phyloP scores from a whole-genome alignment of 2,797 vertebrate genomes.

The Buphagus erythrorhynchus region DNA sequence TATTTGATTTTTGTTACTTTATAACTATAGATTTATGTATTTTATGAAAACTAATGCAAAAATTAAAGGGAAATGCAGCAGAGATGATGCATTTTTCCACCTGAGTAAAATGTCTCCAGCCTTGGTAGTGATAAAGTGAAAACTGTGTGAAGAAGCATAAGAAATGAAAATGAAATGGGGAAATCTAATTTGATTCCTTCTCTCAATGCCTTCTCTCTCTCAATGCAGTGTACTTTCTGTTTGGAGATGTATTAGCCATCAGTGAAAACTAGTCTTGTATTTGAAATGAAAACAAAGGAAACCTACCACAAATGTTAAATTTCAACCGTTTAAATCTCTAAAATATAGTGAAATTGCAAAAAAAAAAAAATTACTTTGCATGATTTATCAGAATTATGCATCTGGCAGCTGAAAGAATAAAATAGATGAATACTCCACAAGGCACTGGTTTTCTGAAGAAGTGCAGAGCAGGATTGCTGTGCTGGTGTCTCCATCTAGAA shows the following conservation, averaged over 20 bases:
- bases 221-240: neutral
- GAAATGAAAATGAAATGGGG: conserved; percentile 10
- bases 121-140: neutral
- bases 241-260: neutral
- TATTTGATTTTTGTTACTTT: neutral
- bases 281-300: conserved; percentile 38
- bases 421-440: neutral
- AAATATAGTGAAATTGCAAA: conserved; percentile 37
- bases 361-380: neutral
- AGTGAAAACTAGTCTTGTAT: neutral
- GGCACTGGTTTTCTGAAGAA: conserved; percentile 33
- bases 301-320: neutral
- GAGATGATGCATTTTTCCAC: neutral
- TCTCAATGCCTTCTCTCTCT: neutral
- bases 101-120: neutral
- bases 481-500: conserved; percentile 19
- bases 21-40: neutral
- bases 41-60: conserved; percentile 1
- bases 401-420: conserved; percentile 56
- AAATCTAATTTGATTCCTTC: neutral
- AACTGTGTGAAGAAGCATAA: neutral
- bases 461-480: neutral
- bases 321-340: conserved; percentile 32
- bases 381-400: conserved; percentile 40
- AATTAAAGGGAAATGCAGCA: neutral